These are phyloP conservation scores for Dasysyrphus albostriatus DNA, from an alignment of 2,888 invertebrate species.

Conservation along the genomic window DNA sequence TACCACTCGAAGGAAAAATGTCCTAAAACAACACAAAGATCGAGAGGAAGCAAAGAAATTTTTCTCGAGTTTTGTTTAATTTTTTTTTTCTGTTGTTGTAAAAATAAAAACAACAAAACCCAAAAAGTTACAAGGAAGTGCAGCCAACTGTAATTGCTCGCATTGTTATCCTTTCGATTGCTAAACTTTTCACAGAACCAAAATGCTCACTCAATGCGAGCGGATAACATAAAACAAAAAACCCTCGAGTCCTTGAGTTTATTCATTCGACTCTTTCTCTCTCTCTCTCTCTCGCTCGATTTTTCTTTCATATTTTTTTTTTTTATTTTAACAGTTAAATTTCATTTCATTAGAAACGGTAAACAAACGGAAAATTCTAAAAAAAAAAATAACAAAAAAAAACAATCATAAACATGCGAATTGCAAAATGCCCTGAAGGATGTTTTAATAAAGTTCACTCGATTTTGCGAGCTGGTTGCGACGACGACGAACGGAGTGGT, in stretches of 20 bases:
- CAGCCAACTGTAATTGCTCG: slow-evolving; percentile 74
- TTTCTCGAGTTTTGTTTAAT: slow-evolving; percentile 24
- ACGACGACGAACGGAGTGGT: neutral
- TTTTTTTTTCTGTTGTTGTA: slow-evolving; percentile 21
- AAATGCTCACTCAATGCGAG: slow-evolving; percentile 58
- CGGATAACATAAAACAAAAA: slow-evolving; percentile 41
- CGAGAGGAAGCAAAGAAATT: slow-evolving; percentile 17
- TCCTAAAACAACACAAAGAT: slow-evolving; percentile 65
- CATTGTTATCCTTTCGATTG: slow-evolving; percentile 75
- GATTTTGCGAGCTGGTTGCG: slow-evolving; percentile 33
- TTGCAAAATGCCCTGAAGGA: slow-evolving; percentile 65
- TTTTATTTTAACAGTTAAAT: slow-evolving; percentile 55
- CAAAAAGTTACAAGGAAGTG: slow-evolving; percentile 61
- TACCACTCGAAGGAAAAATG: slow-evolving; percentile 28
- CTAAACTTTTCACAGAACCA: slow-evolving; percentile 64
- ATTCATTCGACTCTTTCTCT: slow-evolving; percentile 23
- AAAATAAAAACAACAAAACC: slow-evolving; percentile 32
- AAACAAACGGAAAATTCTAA: slow-evolving; percentile 56
- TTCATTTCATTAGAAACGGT: slow-evolving; percentile 73
- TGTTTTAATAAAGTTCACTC: slow-evolving; percentile 71
- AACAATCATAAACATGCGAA: slow-evolving; percentile 68
- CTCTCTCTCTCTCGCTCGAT: slow-evolving; percentile 5
- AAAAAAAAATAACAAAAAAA: slow-evolving; percentile 14
- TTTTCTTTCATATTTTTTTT: slow-evolving; percentile 15
- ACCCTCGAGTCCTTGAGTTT: slow-evolving; percentile 48